Evolutionary conservation across 2,113 vertebrate genomes (phyloP).

Genomic region (Phasianus colchicus): DNA sequence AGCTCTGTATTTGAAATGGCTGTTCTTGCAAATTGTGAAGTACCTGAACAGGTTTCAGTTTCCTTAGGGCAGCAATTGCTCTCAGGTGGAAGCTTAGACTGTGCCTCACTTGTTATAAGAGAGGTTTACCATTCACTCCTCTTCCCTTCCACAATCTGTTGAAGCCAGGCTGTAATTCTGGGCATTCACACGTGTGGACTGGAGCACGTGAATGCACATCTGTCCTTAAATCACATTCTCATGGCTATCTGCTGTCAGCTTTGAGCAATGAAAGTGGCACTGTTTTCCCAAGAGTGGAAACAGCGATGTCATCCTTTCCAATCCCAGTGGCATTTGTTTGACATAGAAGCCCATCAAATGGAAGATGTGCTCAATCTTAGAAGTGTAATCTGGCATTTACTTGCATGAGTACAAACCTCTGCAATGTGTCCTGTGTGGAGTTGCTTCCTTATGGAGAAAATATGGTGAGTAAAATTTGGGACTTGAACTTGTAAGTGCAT

Average conservation of each 20-base stretch:
- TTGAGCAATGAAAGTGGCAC: neutral
- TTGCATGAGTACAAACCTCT: neutral
- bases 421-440: neutral
- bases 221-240: neutral
- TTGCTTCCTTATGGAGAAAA: neutral
- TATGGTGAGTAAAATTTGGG: neutral
- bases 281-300: neutral
- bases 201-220: neutral
- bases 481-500: neutral
- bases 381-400: neutral
- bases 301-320: neutral
- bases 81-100: neutral
- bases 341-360: neutral
- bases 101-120: rapidly evolving
- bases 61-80: neutral
- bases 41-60: neutral
- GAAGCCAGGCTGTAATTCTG: neutral
- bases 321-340: neutral
- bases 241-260: neutral
- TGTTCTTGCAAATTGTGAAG: neutral
- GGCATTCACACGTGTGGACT: neutral
- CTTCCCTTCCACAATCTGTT: neutral
- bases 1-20: neutral
- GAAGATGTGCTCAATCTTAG: neutral
- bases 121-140: neutral